A percentile compares a stretch with the other conserved stretches of the same genome.
Evolutionary conservation across 1,140 invertebrate genomes (phyloP).

Genomic region (Bilobella aurantiaca): DNA sequence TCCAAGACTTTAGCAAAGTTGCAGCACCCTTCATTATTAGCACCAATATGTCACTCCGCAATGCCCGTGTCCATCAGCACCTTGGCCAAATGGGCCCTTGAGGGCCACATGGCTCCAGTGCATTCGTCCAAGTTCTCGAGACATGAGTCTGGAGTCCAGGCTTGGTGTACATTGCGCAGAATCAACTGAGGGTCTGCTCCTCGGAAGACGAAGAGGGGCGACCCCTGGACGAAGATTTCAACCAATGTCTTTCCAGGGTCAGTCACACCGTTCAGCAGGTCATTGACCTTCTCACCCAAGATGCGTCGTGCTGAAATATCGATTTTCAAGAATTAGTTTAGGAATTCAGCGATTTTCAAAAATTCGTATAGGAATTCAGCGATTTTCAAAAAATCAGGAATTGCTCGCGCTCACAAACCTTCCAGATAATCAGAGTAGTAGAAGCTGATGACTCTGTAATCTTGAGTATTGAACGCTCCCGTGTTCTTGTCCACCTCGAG

Average conservation of each 20-base stretch:
- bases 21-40: too few species aligned
- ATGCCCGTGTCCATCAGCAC: too few species aligned
- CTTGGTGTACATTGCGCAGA: neutral
- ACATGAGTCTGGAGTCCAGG: too few species aligned
- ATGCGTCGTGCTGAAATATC: neutral
- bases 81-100: too few species aligned
- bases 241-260: neutral
- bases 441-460: neutral
- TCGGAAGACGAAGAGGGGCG: neutral
- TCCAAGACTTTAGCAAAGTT: too few species aligned
- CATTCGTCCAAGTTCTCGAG: too few species aligned
- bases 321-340: neutral
- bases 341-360: neutral
- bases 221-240: neutral
- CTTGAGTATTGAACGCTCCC: neutral
- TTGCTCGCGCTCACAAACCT: neutral
- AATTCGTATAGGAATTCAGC: neutral
- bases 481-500: neutral
- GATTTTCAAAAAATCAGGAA: neutral
- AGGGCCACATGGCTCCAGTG: too few species aligned
- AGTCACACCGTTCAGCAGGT: neutral
- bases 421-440: neutral
- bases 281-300: neutral
- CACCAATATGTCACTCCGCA: too few species aligned
- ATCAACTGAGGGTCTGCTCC: neutral